Base-by-base conservation (phyloP, 2,113 vertebrate genomes). In the Cyprinus carpio region DNA sequence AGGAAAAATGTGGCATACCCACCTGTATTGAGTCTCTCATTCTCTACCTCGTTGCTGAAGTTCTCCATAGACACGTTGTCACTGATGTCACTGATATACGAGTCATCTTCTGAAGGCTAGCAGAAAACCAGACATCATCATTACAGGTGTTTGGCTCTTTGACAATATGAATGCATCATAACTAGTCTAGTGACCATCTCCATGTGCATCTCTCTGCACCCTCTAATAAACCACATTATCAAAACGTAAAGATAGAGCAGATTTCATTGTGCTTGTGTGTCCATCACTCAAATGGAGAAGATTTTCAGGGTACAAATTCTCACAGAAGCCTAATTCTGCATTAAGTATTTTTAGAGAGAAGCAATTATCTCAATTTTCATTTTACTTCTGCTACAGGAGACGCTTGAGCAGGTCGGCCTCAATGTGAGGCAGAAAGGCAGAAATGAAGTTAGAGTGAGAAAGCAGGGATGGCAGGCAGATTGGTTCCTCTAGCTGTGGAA, bases 21-120 rank as follows among this genome's bases (percentile, higher is more conserved):
- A 98, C 97, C 96, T 89, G 95, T 92, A 34, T 94, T 95, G 86
- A 96, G 95, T 89, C 96, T 96, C 90, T 96, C 96, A 88, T 91
- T 94, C 78, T 97, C 96, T 25, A 93, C 93, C 65, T 97, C 96
- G 25, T 96, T 97, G 91, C 95, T 97, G 87, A 98, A 94, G 91
- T 98, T 97, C 91, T 98, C 97, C 93, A 99, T 93, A n/a, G 98
- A 99, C 87, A 95, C 92, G 77, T 98, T 99, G 91, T 99, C 98
- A 91, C 98, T 99, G 90, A 99, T 92, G 91, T 99, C 98, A 88
- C 98, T 99, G 86, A 95, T 96, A 37, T 98, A 97, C 0, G 98
- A 99, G 81, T 99, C 98, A 90, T 99, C 97, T 75, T 99, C 98
- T 1, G 98, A 99, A 83, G 93, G 93, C 98, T 99, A 69, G 34